A percentile compares a stretch with the other conserved stretches of the same genome.
phyloP scores from a whole-genome alignment of 2,888 invertebrate species.

The Acleris sparsana region DNA sequence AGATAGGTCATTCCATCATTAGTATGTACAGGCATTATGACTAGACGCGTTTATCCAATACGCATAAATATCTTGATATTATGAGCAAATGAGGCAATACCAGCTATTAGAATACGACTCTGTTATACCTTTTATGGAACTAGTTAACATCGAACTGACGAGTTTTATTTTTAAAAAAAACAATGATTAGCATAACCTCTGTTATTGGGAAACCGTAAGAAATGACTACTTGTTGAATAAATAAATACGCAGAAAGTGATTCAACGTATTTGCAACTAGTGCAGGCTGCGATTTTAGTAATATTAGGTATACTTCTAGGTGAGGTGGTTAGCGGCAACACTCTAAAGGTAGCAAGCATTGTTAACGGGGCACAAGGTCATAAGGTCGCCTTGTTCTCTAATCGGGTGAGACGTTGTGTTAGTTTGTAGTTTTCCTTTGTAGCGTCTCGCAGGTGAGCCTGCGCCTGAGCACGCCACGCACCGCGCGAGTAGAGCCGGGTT shows the following conservation, averaged over 20 bases:
- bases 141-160: constrained; percentile 16
- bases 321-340: constrained; percentile 26
- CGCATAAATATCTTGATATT: constrained; percentile 9
- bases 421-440: constrained; percentile 57
- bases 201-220: constrained; percentile 30
- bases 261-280: constrained; percentile 27
- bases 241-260: constrained; percentile 20
- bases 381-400: constrained; percentile 30
- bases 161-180: constrained; percentile 27
- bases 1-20: constrained; percentile 49
- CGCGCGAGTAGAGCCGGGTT: constrained; percentile 64
- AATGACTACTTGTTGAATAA: constrained; percentile 20
- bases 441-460: constrained; percentile 48
- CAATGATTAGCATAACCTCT: constrained; percentile 30
- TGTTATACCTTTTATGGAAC: constrained; percentile 24
- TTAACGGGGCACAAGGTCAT: constrained; percentile 30
- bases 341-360: constrained; percentile 14
- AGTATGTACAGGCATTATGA: constrained; percentile 37
- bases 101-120: constrained; percentile 15
- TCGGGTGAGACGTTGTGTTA: constrained; percentile 39
- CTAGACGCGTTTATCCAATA: constrained; percentile 12
- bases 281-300: constrained; percentile 16
- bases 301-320: not conserved
- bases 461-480: constrained; percentile 52
- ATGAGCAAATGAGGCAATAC: constrained; percentile 15